Base-by-base conservation (phyloP, 2,797 vertebrate species). In the Neostethus bicornis region DNA sequence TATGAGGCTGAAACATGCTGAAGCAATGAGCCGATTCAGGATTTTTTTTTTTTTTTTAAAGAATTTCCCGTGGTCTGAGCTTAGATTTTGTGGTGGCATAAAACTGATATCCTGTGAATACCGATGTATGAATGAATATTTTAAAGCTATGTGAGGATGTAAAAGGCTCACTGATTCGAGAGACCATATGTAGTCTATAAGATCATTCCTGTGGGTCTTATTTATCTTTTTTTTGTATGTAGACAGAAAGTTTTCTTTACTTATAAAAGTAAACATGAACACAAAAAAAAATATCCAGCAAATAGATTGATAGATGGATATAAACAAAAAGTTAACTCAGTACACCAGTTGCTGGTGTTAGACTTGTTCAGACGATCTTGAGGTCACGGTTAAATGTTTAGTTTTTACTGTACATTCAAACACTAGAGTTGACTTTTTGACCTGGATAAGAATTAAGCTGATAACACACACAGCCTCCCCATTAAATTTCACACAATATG, bases 381-480 rank as follows among this genome's bases (percentile, higher is more conserved):
- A n/a, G n/a, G n/a, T n/a, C n/a, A n/a, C n/a, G n/a, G n/a, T n/a
- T n/a, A n/a, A n/a, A n/a, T n/a, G n/a, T n/a, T n/a, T n/a, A n/a
- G n/a, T n/a, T n/a, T n/a, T n/a, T n/a, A n/a, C n/a, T n/a, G n/a
- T 48, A 37, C 35, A 3, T 3, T 32, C 37, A 46, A 20, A 52
- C 21, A 39, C 26, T 9, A 21, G 41, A 34, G 17, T 2, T 13
- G 7, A 73, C 65, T 41, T 63, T 45, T 60, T 73, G 55, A 82
- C 72, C 55, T 17, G 13, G n/a, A 17, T 57, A 51, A 71, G 24
- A 4, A 1, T 4, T 38, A 8, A 52, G 24, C 29, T 20, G 34
- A 68, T 17, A 29, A 75, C 48, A 25, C 24, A 11, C 42, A 26
- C 28, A 5, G 11, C 50, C 73, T 75, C 73, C n/a, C 62, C 39